Conservation (phyloP, 2,888 invertebrate genomes). For the Lydus trimaculatus region DNA sequence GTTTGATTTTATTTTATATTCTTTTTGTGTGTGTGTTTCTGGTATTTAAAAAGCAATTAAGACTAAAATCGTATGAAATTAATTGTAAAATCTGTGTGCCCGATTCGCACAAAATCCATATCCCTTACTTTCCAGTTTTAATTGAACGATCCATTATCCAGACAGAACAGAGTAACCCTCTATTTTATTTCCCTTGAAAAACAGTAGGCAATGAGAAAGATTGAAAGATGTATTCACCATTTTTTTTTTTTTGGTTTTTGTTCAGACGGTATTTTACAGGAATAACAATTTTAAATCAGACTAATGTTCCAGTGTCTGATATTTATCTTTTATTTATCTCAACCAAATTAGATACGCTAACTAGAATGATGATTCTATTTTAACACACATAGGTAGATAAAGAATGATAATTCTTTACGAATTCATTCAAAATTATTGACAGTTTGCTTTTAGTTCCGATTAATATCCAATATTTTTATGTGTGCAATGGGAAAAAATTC, state of each 20-base stretch:
- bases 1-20: not conserved
- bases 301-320: not conserved
- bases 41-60: slow-evolving; percentile 5
- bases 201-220: not conserved
- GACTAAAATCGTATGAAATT: slow-evolving; percentile 4
- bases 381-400: too few relatives aligned
- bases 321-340: too few relatives aligned
- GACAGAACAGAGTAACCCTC: slow-evolving; percentile 1
- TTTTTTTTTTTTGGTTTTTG: not conserved
- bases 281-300: not conserved
- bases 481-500: not conserved
- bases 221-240: not conserved
- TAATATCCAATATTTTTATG: not conserved
- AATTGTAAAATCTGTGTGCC: slow-evolving; percentile 8
- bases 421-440: too few relatives aligned
- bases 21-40: not conserved
- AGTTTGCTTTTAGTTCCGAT: too few relatives aligned
- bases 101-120: slow-evolving; percentile 3
- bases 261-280: not conserved
- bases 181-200: not conserved
- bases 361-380: too few relatives aligned
- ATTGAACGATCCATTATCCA: slow-evolving; percentile 9
- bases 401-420: too few relatives aligned
- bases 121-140: slow-evolving; percentile 2
- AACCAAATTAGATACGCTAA: too few relatives aligned